These are phyloP conservation scores for Syncerus caffer DNA, from an alignment of 2,797 vertebrate species.

Conservation along the genomic window DNA sequence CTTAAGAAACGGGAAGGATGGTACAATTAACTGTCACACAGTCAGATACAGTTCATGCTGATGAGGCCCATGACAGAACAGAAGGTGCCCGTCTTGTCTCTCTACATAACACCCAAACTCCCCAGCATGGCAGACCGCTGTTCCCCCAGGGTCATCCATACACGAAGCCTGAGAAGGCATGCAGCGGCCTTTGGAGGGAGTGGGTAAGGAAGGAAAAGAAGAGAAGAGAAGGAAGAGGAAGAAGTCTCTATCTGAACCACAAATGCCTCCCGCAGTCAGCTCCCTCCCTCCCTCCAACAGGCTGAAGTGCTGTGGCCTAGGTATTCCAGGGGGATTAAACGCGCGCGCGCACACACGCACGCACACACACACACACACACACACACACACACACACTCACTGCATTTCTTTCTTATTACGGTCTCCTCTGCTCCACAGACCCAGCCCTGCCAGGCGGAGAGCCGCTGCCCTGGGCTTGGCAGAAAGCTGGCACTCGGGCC, in stretches of 20 bases:
- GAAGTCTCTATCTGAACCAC: constrained; percentile 36
- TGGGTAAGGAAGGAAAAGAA: neutral
- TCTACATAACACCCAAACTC: constrained; percentile 67
- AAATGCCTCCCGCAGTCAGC: neutral
- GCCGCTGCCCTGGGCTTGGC: neutral
- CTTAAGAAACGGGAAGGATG: constrained; percentile 87
- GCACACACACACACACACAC: neutral
- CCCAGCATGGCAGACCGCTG: neutral
- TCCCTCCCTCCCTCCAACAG: neutral
- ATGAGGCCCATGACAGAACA: constrained; percentile 80
- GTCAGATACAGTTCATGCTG: constrained; percentile 83
- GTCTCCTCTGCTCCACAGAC: neutral
- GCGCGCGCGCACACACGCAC: no score
- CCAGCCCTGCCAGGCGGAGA: constrained; percentile 10
- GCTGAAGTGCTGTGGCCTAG: neutral
- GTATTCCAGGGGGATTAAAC: neutral
- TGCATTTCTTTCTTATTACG: constrained; percentile 3
- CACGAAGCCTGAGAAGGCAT: neutral
- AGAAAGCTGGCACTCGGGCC: neutral
- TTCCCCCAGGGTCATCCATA: neutral
- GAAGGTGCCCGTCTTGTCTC: constrained; percentile 57
- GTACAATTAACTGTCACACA: constrained; percentile 87
- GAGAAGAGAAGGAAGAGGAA: neutral
- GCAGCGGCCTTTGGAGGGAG: neutral
- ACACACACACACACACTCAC: neutral